These are phyloP conservation scores for Spheniscus humboldti DNA, from an alignment of 2,797 vertebrate species.

Conservation along the genomic window DNA sequence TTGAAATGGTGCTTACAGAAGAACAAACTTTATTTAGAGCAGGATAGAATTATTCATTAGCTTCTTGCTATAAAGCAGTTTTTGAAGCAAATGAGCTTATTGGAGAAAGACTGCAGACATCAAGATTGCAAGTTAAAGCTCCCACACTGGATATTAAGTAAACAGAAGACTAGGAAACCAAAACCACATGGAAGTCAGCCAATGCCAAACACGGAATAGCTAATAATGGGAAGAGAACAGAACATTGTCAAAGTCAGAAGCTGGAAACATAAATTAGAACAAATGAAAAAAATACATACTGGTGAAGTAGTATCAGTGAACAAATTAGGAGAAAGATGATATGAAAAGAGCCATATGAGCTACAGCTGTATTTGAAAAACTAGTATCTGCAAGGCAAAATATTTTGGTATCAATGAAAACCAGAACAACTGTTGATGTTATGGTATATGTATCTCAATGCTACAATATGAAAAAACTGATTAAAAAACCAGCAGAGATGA, in stretches of 20 bases:
- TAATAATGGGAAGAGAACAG: neutral
- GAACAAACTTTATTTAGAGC: neutral
- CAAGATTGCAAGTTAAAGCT: neutral
- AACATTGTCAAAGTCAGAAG: neutral
- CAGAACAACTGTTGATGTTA: neutral
- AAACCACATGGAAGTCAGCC: neutral
- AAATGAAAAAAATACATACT: neutral
- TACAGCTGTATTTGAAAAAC: neutral
- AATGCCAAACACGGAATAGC: neutral
- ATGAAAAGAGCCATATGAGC: neutral
- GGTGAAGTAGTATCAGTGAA: neutral
- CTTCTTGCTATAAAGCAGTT: neutral
- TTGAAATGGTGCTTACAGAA: neutral
- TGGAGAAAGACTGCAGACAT: neutral
- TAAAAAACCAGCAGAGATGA: neutral
- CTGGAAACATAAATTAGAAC: neutral
- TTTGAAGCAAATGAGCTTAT: neutral
- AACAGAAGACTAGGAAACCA: neutral
- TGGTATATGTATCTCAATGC: neutral
- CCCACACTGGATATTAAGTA: neutral
- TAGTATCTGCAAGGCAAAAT: neutral
- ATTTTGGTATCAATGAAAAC: neutral
- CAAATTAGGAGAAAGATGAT: neutral
- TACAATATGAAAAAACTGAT: neutral
- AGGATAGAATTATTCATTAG: neutral